A percentile compares a stretch with the other conserved stretches of the same genome.
phyloP scores from a whole-genome alignment of 2,888 invertebrate genomes.

The Pseudococcus jackbeardsleyi region DNA sequence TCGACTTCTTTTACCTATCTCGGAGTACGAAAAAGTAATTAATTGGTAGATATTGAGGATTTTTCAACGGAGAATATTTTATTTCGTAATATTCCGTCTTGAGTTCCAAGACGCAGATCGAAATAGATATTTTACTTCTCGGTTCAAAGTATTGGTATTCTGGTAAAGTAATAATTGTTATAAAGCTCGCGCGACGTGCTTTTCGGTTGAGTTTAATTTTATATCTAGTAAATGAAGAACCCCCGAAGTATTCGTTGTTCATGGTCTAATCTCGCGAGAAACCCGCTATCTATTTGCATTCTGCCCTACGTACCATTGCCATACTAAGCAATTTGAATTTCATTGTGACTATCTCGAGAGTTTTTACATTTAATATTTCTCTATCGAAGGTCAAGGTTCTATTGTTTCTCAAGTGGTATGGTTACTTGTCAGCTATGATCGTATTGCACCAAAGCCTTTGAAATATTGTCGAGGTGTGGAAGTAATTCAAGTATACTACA shows the following conservation, averaged over 20 bases:
- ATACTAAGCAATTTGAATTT: background rate
- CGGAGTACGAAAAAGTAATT: no score
- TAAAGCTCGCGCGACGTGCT: background rate
- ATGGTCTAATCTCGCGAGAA: conserved; percentile 17
- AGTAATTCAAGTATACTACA: background rate
- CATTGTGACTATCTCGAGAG: background rate
- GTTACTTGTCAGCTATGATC: background rate
- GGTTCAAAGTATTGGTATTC: conserved; percentile 14
- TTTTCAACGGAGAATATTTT: background rate
- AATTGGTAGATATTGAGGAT: background rate
- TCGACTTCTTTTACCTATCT: background rate
- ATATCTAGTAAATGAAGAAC: background rate
- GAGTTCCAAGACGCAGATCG: background rate
- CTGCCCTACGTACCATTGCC: no score
- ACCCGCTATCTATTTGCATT: background rate
- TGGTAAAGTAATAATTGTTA: background rate
- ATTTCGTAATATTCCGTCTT: background rate
- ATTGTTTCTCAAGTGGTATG: background rate
- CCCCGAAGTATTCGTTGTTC: background rate
- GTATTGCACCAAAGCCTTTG: background rate
- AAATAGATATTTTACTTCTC: background rate
- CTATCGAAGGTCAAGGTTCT: conserved; percentile 1
- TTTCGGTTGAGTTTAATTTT: background rate
- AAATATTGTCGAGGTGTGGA: background rate
- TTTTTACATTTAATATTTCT: background rate